Conservation (phyloP, 1,140 invertebrate species). For the Druon quercuslanigerum region DNA sequence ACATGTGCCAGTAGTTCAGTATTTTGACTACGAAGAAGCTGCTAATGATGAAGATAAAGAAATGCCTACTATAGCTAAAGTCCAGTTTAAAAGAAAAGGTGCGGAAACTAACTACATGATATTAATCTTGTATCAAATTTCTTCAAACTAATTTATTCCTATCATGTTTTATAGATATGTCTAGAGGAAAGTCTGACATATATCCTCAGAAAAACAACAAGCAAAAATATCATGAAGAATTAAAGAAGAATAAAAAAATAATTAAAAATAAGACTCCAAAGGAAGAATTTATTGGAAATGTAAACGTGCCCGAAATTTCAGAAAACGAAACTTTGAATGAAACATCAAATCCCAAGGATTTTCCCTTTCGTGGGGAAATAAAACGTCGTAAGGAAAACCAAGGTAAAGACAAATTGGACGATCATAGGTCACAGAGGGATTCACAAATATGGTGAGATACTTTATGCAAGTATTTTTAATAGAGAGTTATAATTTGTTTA, state of each 20-base stretch:
- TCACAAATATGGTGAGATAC: no score
- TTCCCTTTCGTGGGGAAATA: not conserved
- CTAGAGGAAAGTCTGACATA: not conserved
- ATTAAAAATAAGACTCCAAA: constrained; percentile 43
- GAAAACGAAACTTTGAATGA: not conserved
- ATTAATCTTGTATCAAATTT: no score
- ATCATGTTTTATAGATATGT: not conserved
- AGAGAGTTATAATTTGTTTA: not conserved
- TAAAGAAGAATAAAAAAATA: constrained; percentile 17
- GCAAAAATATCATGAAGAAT: constrained; percentile 41
- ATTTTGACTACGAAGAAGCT: not conserved
- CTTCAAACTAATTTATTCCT: no score
- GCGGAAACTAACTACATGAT: not conserved
- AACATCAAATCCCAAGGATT: not conserved
- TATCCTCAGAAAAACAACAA: constrained; percentile 43
- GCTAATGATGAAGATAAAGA: not conserved
- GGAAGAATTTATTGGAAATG: constrained; percentile 48
- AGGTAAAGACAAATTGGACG: not conserved
- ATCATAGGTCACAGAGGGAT: no score
- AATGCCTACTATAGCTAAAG: not conserved
- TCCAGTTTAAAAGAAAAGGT: not conserved
- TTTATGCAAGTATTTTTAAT: not conserved
- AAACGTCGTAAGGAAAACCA: not conserved
- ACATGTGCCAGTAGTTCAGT: not conserved
- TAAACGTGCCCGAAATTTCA: not conserved